Percentiles rank a stretch among this genome's conserved stretches.
phyloP scores from a whole-genome alignment of 2,797 vertebrate genomes.

The Poecilia wingei region DNA sequence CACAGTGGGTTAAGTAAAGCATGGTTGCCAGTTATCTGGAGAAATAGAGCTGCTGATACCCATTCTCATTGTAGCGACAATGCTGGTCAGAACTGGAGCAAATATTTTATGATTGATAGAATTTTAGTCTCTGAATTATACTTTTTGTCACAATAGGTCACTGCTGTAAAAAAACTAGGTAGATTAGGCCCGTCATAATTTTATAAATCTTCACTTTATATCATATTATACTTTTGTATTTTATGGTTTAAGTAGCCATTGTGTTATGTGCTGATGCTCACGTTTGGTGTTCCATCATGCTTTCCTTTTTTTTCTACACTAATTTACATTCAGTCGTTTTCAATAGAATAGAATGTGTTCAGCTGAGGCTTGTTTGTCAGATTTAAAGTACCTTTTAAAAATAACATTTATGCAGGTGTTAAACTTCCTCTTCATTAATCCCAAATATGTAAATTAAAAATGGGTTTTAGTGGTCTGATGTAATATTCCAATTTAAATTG shows the following conservation, averaged over 20 bases:
- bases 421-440: background rate
- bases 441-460: background rate
- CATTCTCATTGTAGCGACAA: background rate
- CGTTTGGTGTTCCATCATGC: too few species aligned
- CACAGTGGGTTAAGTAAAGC: background rate
- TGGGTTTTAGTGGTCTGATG: background rate
- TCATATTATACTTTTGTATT: background rate
- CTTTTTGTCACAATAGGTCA: too few species aligned
- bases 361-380: background rate
- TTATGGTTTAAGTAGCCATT: background rate
- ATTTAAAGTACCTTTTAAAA: background rate
- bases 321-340: background rate
- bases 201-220: background rate
- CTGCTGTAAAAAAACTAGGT: background rate
- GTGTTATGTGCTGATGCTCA: background rate
- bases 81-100: background rate
- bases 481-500: background rate
- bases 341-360: background rate
- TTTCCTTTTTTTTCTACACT: background rate
- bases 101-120: too few species aligned
- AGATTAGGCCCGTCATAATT: background rate
- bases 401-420: background rate
- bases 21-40: background rate
- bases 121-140: too few species aligned
- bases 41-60: background rate